These are phyloP conservation scores for Cataglyphis cursor DNA, from an alignment of 2,888 invertebrate species.

Conservation along the genomic window DNA sequence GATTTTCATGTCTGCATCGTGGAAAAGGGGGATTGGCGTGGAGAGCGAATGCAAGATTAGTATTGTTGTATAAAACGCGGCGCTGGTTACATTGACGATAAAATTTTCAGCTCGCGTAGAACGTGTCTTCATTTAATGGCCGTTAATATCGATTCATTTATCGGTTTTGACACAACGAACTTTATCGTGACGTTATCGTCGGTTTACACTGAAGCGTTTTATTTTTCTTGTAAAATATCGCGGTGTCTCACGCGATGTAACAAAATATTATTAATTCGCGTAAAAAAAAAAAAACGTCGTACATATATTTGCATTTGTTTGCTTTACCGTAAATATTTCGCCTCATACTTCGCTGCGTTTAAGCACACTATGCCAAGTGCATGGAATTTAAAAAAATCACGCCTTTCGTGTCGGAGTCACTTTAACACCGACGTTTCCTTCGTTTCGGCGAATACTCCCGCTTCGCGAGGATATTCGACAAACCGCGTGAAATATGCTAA, in stretches of 20 bases:
- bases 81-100: slow-evolving; percentile 63
- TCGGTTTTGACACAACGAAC: slow-evolving; percentile 13
- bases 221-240: slow-evolving; percentile 33
- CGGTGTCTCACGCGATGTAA: neutral
- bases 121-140: slow-evolving; percentile 59
- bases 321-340: neutral
- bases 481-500: slow-evolving; percentile 51
- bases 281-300: slow-evolving; percentile 8
- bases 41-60: slow-evolving; percentile 61
- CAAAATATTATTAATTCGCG: slow-evolving; percentile 28
- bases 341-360: neutral
- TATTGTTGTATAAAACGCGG: slow-evolving; percentile 68
- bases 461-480: slow-evolving; percentile 15
- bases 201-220: slow-evolving; percentile 20
- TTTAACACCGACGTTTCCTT: slow-evolving; percentile 2
- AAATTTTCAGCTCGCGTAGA: slow-evolving; percentile 63
- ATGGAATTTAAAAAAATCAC: slow-evolving; percentile 12
- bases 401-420: neutral
- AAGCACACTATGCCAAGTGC: neutral
- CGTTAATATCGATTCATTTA: slow-evolving; percentile 53
- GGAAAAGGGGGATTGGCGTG: slow-evolving; percentile 34
- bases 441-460: slow-evolving; percentile 13
- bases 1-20: slow-evolving; percentile 62
- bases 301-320: slow-evolving; percentile 18
- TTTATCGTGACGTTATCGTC: slow-evolving; percentile 13